Conservation (phyloP, 2,113 vertebrate genomes). For the Ceyx cyanopectus region DNA sequence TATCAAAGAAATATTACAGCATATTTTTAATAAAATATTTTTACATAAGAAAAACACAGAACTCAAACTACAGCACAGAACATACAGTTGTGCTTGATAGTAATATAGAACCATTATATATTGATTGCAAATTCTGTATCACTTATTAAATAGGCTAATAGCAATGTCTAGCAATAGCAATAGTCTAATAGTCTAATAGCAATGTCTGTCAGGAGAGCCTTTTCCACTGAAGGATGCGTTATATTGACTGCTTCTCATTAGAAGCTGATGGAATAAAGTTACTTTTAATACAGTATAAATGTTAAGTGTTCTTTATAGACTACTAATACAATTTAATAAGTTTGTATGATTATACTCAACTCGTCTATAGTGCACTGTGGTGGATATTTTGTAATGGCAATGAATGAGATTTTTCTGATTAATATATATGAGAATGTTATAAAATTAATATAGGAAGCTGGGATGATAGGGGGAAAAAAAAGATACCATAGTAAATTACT, state of each 20-base stretch:
- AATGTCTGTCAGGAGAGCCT: neutral
- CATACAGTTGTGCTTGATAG: neutral
- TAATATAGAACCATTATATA: neutral
- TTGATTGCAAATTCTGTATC: neutral
- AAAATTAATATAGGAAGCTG: neutral
- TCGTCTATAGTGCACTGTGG: neutral
- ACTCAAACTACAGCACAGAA: neutral
- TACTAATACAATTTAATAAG: neutral
- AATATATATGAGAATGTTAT: neutral
- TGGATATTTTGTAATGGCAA: fast-evolving
- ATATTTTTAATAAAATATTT: slow-evolving; percentile 6
- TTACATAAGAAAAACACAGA: neutral
- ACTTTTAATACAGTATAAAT: neutral
- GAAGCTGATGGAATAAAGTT: neutral
- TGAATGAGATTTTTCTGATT: neutral
- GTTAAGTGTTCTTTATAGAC: neutral
- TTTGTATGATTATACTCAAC: neutral
- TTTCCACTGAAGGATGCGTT: neutral
- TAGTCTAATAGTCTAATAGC: neutral
- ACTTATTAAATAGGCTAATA: neutral
- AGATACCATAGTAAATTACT: neutral
- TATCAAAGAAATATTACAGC: neutral
- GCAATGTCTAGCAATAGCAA: neutral
- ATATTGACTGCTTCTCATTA: neutral
- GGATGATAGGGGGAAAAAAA: neutral